phyloP scores from a whole-genome alignment of 2,113 vertebrate species.

The Rhodinocichla rosea region DNA sequence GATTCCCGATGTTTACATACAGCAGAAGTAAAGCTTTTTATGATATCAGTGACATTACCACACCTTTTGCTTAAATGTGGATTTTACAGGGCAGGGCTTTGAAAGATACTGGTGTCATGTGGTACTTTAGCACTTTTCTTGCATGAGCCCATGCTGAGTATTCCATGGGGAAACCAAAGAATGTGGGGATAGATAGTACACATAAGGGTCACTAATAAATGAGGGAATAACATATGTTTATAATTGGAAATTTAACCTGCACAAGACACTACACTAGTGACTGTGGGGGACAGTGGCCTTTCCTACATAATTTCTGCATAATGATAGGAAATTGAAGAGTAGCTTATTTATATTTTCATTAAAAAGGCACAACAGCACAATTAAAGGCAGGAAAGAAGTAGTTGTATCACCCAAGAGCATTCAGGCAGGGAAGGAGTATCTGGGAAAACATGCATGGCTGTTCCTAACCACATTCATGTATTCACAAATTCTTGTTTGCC shows the following conservation, averaged over 20 bases:
- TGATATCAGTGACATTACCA: not conserved
- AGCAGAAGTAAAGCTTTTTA: not conserved
- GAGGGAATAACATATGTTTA: not conserved
- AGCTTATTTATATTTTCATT: not conserved
- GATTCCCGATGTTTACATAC: not conserved
- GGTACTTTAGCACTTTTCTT: not conserved
- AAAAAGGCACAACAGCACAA: not conserved
- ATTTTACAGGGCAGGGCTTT: not conserved
- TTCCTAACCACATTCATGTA: not conserved
- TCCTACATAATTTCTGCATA: not conserved
- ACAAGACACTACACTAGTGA: not conserved
- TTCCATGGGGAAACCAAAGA: not conserved
- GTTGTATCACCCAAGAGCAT: not conserved
- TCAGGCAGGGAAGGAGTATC: not conserved
- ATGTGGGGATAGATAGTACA: not conserved
- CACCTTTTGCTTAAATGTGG: not conserved
- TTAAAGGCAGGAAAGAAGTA: not conserved
- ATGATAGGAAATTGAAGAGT: not conserved
- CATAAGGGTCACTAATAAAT: not conserved
- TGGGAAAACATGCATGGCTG: not conserved
- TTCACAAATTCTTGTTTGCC: not conserved
- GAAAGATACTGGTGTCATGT: not conserved
- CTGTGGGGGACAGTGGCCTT: not conserved
- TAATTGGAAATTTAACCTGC: not conserved
- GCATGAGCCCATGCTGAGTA: not conserved